phyloP scores from a whole-genome alignment of 2,888 invertebrate species.

The Cheilosia impressa region DNA sequence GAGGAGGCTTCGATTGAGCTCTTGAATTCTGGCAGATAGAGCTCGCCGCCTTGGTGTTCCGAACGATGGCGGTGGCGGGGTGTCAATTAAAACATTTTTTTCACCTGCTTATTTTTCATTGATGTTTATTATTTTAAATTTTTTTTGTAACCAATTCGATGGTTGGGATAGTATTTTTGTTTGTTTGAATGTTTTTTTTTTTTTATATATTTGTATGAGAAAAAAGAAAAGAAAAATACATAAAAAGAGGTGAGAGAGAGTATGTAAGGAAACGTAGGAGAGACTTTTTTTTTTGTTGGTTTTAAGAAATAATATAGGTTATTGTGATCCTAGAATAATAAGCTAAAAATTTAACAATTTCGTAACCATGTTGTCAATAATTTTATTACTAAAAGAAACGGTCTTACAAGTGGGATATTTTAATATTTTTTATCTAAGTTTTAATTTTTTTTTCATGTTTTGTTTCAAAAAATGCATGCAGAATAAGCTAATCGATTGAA shows the following conservation, averaged over 20 bases:
- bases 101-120: constrained; percentile 87
- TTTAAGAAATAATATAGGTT: constrained; percentile 31
- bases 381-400: constrained; percentile 63
- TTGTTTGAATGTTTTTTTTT: constrained; percentile 54
- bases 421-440: constrained; percentile 54
- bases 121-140: constrained; percentile 32
- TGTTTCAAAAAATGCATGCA: constrained; percentile 60
- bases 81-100: constrained; percentile 92
- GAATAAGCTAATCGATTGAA: constrained; percentile 69
- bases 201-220: constrained; percentile 74
- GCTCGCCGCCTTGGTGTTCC: constrained; percentile 83
- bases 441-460: constrained; percentile 33
- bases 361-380: constrained; percentile 46
- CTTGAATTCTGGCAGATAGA: constrained; percentile 83
- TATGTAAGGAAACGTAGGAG: constrained; percentile 69
- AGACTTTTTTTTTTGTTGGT: constrained; percentile 33
- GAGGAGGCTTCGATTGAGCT: constrained; percentile 83
- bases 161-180: constrained; percentile 68
- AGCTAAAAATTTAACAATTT: constrained; percentile 70
- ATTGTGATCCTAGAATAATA: constrained; percentile 70
- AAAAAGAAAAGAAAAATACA: constrained; percentile 80
- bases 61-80: constrained; percentile 85
- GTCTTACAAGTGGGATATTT: constrained; percentile 64
- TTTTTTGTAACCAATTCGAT: constrained; percentile 54
- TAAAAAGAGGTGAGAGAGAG: constrained; percentile 71